These are phyloP conservation scores for Lampris megalopsis DNA, from an alignment of 2,113 vertebrate genomes.

Conservation along the genomic window DNA sequence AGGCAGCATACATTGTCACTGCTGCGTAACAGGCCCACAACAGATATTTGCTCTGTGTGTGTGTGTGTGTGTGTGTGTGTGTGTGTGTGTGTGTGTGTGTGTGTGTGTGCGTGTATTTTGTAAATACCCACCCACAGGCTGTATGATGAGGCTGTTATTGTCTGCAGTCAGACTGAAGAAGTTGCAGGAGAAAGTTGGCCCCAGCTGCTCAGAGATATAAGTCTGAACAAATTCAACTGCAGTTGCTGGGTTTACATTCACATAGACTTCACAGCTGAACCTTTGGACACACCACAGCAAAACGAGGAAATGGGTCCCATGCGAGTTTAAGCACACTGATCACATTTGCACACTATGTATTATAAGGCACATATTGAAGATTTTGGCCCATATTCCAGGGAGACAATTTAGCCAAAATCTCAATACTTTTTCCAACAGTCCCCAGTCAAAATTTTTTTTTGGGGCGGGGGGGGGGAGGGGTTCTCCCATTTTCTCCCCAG, in stretches of 20 bases:
- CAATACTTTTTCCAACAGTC: too few relatives aligned
- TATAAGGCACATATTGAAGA: too few relatives aligned
- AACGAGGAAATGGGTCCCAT: neutral
- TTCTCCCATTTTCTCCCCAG: too few relatives aligned
- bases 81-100: conserved; percentile 6
- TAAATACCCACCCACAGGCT: conserved; percentile 58
- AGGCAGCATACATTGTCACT: neutral
- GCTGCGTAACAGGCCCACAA: neutral
- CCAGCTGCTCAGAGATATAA: conserved; percentile 51
- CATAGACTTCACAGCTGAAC: conserved; percentile 59
- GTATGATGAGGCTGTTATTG: conserved; percentile 34
- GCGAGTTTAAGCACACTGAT: too few relatives aligned
- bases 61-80: conserved; percentile 12
- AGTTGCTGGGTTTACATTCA: conserved; percentile 60
- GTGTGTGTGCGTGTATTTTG: neutral
- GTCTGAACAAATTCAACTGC: conserved; percentile 61
- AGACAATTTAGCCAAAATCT: too few relatives aligned
- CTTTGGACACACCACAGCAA: conserved; percentile 40
- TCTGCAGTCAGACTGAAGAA: conserved; percentile 36
- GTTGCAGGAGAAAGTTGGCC: conserved; percentile 1
- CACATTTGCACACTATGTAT: too few relatives aligned
- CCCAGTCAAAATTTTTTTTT: too few relatives aligned
- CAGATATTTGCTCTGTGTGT: neutral
- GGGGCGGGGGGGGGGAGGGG: too few relatives aligned
- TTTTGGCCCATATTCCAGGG: too few relatives aligned